phyloP scores from a whole-genome alignment of 2,888 invertebrate genomes.

The Callyntrura sp. region DNA sequence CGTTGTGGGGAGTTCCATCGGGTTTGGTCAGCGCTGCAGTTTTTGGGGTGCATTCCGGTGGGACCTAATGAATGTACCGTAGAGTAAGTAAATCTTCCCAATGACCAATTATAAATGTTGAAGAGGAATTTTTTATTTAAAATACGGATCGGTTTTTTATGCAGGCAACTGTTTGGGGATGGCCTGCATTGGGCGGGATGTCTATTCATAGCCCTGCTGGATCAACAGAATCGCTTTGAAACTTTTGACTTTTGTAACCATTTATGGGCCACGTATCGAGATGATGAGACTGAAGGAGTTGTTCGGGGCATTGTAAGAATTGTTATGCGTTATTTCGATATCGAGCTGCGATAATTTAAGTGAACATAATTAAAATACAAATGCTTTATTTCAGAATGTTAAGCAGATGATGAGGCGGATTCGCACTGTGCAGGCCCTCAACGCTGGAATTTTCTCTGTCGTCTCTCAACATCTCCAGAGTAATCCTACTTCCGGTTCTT shows the following conservation, averaged over 20 bases:
- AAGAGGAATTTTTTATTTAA: not conserved
- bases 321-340: not conserved
- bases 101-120: not conserved
- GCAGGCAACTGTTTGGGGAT: constrained; percentile 98
- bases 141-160: not conserved
- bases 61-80: constrained; percentile 98
- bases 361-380: constrained; percentile 83
- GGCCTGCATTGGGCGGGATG: constrained; percentile 99
- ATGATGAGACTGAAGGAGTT: not conserved
- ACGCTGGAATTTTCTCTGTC: constrained; percentile 98
- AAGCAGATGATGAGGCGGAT: constrained; percentile 99
- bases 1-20: constrained; percentile 97
- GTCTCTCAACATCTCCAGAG: constrained; percentile 96
- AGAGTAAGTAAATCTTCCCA: constrained; percentile 89
- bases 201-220: constrained; percentile 96
- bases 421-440: constrained; percentile 98
- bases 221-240: constrained; percentile 98
- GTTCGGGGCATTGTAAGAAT: not conserved
- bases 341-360: constrained; percentile 79
- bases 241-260: constrained; percentile 99
- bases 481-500: no score
- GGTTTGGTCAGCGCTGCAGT: constrained; percentile 98
- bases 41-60: constrained; percentile 98
- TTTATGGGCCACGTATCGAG: constrained; percentile 92
- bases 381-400: constrained; percentile 89